Percentiles rank a stretch among this genome's conserved stretches.
These are phyloP conservation scores for Natator depressus DNA, from an alignment of 2,113 vertebrate species.

Conservation along the genomic window DNA sequence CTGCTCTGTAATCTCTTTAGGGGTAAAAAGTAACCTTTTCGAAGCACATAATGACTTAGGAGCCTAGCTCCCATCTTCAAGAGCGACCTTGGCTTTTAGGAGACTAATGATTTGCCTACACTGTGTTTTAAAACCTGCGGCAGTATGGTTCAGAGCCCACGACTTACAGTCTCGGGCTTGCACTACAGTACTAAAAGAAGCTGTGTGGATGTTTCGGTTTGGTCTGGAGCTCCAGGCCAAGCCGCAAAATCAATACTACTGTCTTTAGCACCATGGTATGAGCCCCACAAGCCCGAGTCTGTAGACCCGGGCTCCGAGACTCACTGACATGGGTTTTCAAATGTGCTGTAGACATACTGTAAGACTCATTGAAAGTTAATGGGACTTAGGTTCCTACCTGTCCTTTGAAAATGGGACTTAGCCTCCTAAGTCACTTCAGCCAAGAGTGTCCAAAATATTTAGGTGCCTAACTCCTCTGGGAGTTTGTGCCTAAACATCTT, in stretches of 20 bases:
- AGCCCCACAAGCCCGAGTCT: background rate
- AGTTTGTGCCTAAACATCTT: background rate
- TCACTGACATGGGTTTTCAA: background rate
- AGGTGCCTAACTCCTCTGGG: background rate
- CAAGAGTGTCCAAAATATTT: background rate
- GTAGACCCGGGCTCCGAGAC: background rate
- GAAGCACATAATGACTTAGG: background rate
- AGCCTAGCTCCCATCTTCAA: background rate
- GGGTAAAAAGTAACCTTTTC: background rate
- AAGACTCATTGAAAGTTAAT: background rate
- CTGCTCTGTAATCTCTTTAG: background rate
- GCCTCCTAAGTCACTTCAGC: background rate
- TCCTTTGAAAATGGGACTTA: background rate
- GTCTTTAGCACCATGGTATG: background rate
- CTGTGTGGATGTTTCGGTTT: background rate
- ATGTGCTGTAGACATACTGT: rapidly evolving
- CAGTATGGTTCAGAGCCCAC: no score
- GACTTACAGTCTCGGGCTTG: background rate
- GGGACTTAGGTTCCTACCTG: background rate
- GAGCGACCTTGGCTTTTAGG: background rate
- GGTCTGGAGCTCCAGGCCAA: background rate
- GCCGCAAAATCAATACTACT: background rate
- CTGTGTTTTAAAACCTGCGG: background rate
- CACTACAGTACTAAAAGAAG: background rate
- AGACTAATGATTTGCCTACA: background rate